Conservation (phyloP, 2,797 vertebrate species). For the Silurus lanzhouensis region DNA sequence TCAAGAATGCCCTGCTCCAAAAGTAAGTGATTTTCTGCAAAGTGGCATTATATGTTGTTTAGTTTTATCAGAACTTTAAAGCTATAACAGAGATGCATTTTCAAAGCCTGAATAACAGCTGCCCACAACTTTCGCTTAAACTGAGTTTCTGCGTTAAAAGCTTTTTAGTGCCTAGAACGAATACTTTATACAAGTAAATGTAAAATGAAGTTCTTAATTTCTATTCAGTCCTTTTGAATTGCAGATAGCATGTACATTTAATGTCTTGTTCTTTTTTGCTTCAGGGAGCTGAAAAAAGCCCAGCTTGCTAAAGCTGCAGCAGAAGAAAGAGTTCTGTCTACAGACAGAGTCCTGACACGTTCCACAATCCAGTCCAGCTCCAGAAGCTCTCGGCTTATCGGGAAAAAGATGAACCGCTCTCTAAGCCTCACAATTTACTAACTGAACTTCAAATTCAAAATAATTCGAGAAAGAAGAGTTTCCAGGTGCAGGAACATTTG, state of each 20-base stretch:
- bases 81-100: too few species aligned
- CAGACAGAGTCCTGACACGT: conserved; percentile 88
- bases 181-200: background rate
- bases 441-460: conserved; percentile 13
- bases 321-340: conserved; percentile 89
- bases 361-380: conserved; percentile 85
- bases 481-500: conserved; percentile 23
- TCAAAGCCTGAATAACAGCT: background rate
- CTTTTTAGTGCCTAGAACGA: background rate
- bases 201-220: background rate
- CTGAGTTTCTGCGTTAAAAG: background rate
- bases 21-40: conserved; percentile 78
- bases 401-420: conserved; percentile 97
- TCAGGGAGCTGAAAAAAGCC: conserved; percentile 95
- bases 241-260: background rate
- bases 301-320: conserved; percentile 92
- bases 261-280: conserved; percentile 11
- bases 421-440: conserved; percentile 97
- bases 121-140: too few species aligned
- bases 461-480: background rate
- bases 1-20: conserved; percentile 95
- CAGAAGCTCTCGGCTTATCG: conserved; percentile 86
- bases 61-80: background rate
- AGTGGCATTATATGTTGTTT: background rate
- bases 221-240: background rate